Evolutionary conservation across 2,113 vertebrate species (phyloP).

Genomic region (Triplophysa siluroides): DNA sequence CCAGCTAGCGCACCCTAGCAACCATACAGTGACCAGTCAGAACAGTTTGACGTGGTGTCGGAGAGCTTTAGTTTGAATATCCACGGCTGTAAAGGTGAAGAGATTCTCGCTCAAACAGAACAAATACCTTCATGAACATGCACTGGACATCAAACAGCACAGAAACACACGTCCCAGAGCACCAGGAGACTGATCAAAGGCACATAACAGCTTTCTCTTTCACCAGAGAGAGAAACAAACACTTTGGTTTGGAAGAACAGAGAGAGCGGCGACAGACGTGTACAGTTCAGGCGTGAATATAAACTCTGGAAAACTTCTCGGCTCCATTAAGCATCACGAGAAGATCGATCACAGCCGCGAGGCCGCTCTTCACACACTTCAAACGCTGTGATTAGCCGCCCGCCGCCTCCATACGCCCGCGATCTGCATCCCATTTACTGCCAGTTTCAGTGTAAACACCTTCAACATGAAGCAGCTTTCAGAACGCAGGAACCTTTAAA

Average conservation of each 20-base stretch:
- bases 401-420: conserved; percentile 47
- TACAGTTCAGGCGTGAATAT: conserved; percentile 50
- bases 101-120: not conserved
- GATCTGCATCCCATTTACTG: conserved; percentile 51
- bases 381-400: conserved; percentile 57
- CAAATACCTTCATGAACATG: conserved; percentile 48
- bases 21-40: too few species aligned
- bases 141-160: conserved; percentile 45
- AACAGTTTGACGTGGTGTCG: too few species aligned
- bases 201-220: conserved; percentile 3
- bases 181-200: conserved; percentile 49
- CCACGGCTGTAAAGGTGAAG: not conserved
- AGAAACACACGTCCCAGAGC: conserved; percentile 19
- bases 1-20: too few species aligned
- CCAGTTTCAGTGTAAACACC: conserved; percentile 62
- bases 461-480: conserved; percentile 61
- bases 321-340: conserved; percentile 53
- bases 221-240: not conserved
- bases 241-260: conserved; percentile 23
- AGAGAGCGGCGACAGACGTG: conserved; percentile 21
- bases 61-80: too few species aligned
- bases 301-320: conserved; percentile 55
- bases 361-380: conserved; percentile 57
- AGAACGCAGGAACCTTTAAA: conserved; percentile 25
- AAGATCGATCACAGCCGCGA: conserved; percentile 51